Base-by-base conservation (phyloP, 1,140 invertebrate genomes). In the Apocrypta bakeri region DNA sequence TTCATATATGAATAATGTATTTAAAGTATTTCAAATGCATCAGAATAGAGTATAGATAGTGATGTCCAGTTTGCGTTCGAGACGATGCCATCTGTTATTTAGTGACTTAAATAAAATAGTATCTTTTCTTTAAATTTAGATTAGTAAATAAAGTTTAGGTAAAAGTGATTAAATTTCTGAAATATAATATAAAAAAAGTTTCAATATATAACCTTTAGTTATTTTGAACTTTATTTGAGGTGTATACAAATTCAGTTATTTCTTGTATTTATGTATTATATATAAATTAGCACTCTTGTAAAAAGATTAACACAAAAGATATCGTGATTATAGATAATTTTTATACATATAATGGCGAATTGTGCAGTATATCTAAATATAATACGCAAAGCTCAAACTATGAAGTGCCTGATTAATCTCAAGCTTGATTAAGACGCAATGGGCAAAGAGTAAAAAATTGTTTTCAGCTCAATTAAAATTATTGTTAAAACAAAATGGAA, bases 351-450 rank as follows among this genome's bases (percentile, higher is more conserved):
- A 31, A 69, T 76, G 42, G 29, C 68, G 7, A 37, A 33, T 31
- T 71, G 29, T 27, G 24, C 48, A 78, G 56, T 81, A 61, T 74
- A n/a, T 42, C 42, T 31, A 75, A 25, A 7, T 74, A 24, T 17
- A 66, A 75, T n/a, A 48, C 72, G 61, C 31, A 37, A 72, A 17
- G 40, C n/a, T 40, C 1, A 29, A 75, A 12, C 25, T 75, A 71
- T 71, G n/a, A 81, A 82, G 81, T 82, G 81, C 81, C 81, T 82
- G 81, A 77, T 77, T 82, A 77, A 69, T 77, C 48, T n/a, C 0
- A 69, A 77, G 42, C 17, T 69, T 81, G 33, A 81, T 74, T 76
- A 69, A 81, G 31, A 56, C 12, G 25, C 3, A 40, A 61, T 29
- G 1, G 74, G 63, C 66, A 77, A 77, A 21, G n/a, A 12, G 33